Conservation (phyloP, 2,797 vertebrate genomes). For the Tiaroga cobitis region DNA sequence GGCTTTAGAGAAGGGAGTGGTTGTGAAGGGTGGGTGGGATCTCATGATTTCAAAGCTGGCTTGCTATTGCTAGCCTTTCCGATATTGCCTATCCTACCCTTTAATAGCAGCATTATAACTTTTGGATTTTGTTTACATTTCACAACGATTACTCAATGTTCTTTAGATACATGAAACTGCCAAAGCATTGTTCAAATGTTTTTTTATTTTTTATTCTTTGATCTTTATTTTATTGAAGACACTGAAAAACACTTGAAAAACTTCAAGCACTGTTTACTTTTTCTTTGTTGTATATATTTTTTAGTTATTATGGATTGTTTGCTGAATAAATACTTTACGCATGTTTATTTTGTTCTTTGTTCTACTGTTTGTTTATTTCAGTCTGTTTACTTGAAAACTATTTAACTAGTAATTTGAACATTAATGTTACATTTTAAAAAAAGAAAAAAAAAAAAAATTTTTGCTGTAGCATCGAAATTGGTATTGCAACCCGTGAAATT, state of each 20-base stretch:
- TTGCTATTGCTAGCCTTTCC: too few relatives aligned
- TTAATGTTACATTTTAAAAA: not conserved
- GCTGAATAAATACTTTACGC: not conserved
- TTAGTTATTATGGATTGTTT: not conserved
- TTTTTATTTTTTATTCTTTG: not conserved
- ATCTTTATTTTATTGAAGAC: not conserved
- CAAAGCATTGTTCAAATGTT: not conserved
- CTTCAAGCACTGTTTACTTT: not conserved
- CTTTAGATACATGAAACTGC: not conserved
- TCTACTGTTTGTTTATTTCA: not conserved
- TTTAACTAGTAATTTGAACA: not conserved
- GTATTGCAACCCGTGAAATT: not conserved
- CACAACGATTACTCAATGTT: not conserved
- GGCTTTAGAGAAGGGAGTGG: not conserved
- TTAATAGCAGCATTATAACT: not conserved
- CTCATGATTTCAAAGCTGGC: not conserved
- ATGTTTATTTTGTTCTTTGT: not conserved
- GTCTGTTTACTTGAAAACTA: not conserved
- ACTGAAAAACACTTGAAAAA: not conserved
- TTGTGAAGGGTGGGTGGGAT: not conserved
- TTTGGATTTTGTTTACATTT: not conserved
- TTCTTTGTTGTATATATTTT: not conserved
- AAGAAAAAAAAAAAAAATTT: too few relatives aligned
- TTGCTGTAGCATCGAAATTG: not conserved
- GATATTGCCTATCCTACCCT: not conserved